Base-by-base conservation (phyloP, 2,113 vertebrate species). In the Uropsilus gracilis region DNA sequence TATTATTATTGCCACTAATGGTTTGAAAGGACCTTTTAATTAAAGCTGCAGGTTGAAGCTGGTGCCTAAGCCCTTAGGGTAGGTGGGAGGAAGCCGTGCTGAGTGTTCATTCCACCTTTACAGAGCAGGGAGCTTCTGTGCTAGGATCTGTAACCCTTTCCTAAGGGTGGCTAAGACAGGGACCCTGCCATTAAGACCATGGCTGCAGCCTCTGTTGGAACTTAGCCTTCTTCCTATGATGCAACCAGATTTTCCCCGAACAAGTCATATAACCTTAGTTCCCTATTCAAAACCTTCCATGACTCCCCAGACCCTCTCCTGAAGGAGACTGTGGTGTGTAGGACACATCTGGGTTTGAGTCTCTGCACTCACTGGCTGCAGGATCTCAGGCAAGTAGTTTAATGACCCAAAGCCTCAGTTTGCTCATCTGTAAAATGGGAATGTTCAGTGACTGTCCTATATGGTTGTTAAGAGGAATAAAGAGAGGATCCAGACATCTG, bases 21-120 rank as follows among this genome's bases (percentile, higher is more conserved):
- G 86, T 91, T 97, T 96, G 92, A 97, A 97, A 97, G 96, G 86
- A 80, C 87, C 93, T 97, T 97, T 97, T 97, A 97, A 97, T 97
- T 97, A 97, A 97, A 95, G 93, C 95, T 95, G 81, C 86, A 95
- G 91, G 86, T 96, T 94, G 76, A 83, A 96, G 85, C 63, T 53
- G 80, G 73, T 0, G 8, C 94, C 82, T 22, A 63, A 84, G 72
- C 64, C 84, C 92, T 84, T 16, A 66, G 95, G 89, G 48, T 30
- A 46, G 95, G 75, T 64, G 42, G 75, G 71, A 91, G 68, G 95
- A 55, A 44, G 46, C 39, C 61, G n/a, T 86, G 32, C 68, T 44
- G 48, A 75, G 75, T 4, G 1, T 28, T 76, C n/a, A 20, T 64
- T 63, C 77, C 32, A 14, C 44, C 80, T 77, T 78, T 8, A 8